Conservation (phyloP, 2,888 invertebrate genomes). For the Lepidonotus clava region DNA sequence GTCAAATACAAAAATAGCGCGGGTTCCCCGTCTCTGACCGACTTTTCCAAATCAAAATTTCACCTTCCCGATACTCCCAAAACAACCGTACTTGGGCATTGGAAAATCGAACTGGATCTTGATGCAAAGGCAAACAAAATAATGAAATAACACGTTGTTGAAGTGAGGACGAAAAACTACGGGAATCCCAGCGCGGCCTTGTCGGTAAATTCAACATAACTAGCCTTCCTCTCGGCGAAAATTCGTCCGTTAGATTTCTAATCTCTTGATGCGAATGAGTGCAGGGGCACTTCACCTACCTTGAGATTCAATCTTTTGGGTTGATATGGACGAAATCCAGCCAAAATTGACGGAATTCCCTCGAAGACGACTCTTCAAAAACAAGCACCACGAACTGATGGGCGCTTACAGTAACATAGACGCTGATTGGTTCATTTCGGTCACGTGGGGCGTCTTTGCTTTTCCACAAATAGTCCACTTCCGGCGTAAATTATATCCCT, state of each 20-base stretch:
- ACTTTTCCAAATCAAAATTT: neutral
- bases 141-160: neutral
- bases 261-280: neutral
- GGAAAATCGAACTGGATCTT: neutral
- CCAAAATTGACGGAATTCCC: slow-evolving; percentile 47
- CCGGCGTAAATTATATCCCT: slow-evolving; percentile 11
- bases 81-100: neutral
- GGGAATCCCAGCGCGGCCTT: slow-evolving; percentile 19
- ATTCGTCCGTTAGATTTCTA: neutral
- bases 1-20: slow-evolving; percentile 51
- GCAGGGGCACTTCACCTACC: slow-evolving; percentile 2
- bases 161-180: neutral
- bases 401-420: neutral
- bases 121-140: neutral
- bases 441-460: slow-evolving; percentile 14
- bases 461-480: slow-evolving; percentile 12
- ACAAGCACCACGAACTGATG: slow-evolving; percentile 43
- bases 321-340: neutral
- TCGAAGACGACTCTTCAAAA: slow-evolving; percentile 15
- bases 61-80: neutral
- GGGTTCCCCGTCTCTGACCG: slow-evolving; percentile 14
- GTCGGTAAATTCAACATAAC: neutral
- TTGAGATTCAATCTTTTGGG: neutral
- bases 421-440: neutral
- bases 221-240: neutral